Evolutionary conservation across 2,113 vertebrate species (phyloP), one percentile per base, ranked within the genome.

Genomic region (Dipodomys stephensi): DNA sequence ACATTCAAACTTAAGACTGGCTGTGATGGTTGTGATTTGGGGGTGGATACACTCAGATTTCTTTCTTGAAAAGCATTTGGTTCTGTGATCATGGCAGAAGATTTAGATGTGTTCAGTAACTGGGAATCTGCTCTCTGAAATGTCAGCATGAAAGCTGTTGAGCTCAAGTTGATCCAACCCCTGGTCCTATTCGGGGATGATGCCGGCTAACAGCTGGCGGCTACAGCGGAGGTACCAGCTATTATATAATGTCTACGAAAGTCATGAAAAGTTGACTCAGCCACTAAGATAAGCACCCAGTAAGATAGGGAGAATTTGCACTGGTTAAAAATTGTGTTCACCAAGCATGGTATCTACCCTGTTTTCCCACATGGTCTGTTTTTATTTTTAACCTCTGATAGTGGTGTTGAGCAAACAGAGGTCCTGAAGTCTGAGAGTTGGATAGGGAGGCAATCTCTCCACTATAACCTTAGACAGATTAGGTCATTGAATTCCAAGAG

Each of bases 401-500:
- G 65, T 28, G 27, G 12, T 2, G 46, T 4, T 71, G 69, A 44
- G 77, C 53, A 90, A 89, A 68, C 84, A 91, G 72, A 46, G 65
- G 28, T 20, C 53, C 2, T 0, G 0, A 9, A 30, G 81, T 78
- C 57, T 23, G 28, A 67, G 15, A 84, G 2, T 28, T 79, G 85
- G 94, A 92, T 81, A 27, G 80, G 83, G 28, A 69, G 60, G 25
- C 25, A 32, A 69, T 88, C 82, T 76, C 39, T 9, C 0, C 6
- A 2, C 23, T 30, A 23, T 27, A 74, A n/a, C 6, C 53, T 74
- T 44, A n/a, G 13, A 73, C n/a, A 27, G 89, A 90, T 94, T 90
- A 97, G 92, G 81, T 95, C 92, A 96, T 76, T 32, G 88, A 79
- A 96, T 97, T 96, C 95, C 74, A 90, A 92, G 65, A 83, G 69